Evolutionary conservation across 2,888 invertebrate species (phyloP).

Genomic region (Caprella mutica): DNA sequence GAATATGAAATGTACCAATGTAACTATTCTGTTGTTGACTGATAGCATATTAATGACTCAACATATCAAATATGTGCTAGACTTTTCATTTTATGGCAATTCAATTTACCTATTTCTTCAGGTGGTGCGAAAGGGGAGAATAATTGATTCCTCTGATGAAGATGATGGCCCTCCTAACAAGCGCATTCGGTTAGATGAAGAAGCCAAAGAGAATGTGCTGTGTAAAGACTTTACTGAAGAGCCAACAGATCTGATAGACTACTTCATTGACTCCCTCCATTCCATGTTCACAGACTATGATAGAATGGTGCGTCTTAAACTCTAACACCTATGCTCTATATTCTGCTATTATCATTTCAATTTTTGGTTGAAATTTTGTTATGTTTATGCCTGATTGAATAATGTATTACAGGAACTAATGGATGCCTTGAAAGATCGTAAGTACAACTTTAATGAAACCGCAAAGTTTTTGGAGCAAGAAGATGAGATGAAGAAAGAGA

Average conservation of each 20-base stretch:
- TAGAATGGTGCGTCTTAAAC: slow-evolving; percentile 14
- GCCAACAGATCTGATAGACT: slow-evolving; percentile 9
- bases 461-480: neutral
- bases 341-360: neutral
- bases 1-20: too few relatives aligned
- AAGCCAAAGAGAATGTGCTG: neutral
- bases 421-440: neutral
- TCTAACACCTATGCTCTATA: neutral
- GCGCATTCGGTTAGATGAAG: neutral
- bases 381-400: neutral
- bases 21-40: too few relatives aligned
- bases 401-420: neutral
- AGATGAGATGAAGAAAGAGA: neutral
- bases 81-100: too few relatives aligned
- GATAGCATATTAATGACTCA: too few relatives aligned
- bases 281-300: slow-evolving; percentile 14
- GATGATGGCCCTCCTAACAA: neutral
- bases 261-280: slow-evolving; percentile 14
- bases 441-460: neutral
- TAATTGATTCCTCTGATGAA: too few relatives aligned
- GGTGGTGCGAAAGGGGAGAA: too few relatives aligned
- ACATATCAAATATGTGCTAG: too few relatives aligned
- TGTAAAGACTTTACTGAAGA: neutral
- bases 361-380: neutral
- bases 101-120: too few relatives aligned